These are phyloP conservation scores for Thysanoteuthis rhombus DNA, from an alignment of 2,888 invertebrate genomes.

Conservation along the genomic window DNA sequence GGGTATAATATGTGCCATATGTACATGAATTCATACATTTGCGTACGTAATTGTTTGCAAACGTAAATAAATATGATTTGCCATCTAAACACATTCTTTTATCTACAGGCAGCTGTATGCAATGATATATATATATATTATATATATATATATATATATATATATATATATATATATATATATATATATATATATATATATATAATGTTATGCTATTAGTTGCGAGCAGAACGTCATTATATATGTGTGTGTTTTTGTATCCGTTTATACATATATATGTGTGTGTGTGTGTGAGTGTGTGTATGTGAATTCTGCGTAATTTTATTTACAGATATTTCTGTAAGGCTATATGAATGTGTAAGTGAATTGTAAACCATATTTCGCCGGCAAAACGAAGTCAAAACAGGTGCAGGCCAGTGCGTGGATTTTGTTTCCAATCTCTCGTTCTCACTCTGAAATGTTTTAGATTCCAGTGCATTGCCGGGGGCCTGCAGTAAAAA, in stretches of 20 bases:
- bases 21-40: neutral
- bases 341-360: neutral
- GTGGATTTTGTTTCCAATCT: neutral
- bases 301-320: neutral
- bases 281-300: neutral
- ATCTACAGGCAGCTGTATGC: neutral
- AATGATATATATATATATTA: neutral
- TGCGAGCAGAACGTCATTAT: no score
- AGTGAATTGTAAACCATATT: neutral
- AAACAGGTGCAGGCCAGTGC: neutral
- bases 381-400: neutral
- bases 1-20: neutral
- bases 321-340: neutral
- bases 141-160: neutral
- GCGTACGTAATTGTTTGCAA: neutral
- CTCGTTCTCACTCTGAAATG: neutral
- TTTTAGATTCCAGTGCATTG: neutral
- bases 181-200: neutral
- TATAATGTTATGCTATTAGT: no score
- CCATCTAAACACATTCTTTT: neutral
- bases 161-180: neutral
- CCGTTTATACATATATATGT: no score
- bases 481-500: neutral
- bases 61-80: neutral
- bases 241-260: no score